Conservation (phyloP, 2,888 invertebrate genomes). For the Sepiola atlantica region DNA sequence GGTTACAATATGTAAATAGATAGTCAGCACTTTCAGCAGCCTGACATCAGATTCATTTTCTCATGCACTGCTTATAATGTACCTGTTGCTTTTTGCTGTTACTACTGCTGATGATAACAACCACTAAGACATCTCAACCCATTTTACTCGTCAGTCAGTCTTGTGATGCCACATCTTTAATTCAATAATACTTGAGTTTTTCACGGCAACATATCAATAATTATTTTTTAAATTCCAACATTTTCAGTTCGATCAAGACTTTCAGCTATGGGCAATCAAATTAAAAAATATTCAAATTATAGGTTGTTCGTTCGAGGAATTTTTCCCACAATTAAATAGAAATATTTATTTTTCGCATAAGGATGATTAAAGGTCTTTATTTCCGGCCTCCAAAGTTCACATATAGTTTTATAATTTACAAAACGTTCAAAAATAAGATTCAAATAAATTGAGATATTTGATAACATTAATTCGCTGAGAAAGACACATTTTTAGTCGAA, state of each 20-base stretch:
- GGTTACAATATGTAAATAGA: not conserved
- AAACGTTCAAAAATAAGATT: not conserved
- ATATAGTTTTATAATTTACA: not conserved
- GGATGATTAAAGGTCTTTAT: not conserved
- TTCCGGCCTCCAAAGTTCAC: not conserved
- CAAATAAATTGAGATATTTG: not conserved
- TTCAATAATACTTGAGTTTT: not conserved
- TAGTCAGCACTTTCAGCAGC: not conserved
- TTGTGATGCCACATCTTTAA: not conserved
- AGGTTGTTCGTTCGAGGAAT: not conserved
- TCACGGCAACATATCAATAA: slow-evolving; percentile 15
- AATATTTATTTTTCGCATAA: not conserved
- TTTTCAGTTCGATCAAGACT: not conserved
- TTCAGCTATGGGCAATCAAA: not conserved
- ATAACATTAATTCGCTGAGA: not conserved
- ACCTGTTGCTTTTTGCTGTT: not conserved
- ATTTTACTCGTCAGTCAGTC: not conserved
- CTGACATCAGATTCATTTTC: not conserved
- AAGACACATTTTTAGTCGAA: not conserved
- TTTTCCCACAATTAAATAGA: not conserved
- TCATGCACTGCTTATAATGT: not conserved
- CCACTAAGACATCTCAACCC: not conserved
- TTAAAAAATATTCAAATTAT: not conserved
- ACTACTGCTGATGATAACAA: not conserved
- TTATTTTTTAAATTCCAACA: not conserved